These are phyloP conservation scores for Poecilia wingei DNA, from an alignment of 2,797 vertebrate genomes.

Conservation along the genomic window DNA sequence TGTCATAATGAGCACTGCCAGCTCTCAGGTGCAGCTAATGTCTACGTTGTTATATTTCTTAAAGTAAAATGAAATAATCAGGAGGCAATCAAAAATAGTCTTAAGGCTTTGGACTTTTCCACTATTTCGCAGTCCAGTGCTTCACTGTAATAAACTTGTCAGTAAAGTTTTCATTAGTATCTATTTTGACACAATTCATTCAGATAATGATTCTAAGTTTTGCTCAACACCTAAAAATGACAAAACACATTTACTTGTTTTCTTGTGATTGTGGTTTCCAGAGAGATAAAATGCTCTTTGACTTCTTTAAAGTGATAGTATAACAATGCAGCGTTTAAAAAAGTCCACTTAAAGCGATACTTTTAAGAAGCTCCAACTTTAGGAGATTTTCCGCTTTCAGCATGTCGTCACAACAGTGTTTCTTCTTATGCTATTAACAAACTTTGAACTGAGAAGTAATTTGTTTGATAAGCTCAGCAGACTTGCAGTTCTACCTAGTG, in stretches of 20 bases:
- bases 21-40: neutral
- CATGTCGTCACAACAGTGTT: too few relatives aligned
- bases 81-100: neutral
- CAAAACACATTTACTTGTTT: neutral
- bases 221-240: neutral
- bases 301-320: neutral
- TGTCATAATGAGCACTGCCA: neutral
- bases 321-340: too few relatives aligned
- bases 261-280: neutral
- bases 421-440: too few relatives aligned
- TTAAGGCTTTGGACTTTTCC: too few relatives aligned
- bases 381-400: too few relatives aligned
- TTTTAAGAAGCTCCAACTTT: too few relatives aligned
- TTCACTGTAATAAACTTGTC: neutral
- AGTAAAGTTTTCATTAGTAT: neutral
- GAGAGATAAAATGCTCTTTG: neutral
- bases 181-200: neutral
- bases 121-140: neutral
- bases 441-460: too few relatives aligned
- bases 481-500: too few relatives aligned
- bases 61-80: neutral
- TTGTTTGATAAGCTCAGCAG: too few relatives aligned
- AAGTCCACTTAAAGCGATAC: too few relatives aligned
- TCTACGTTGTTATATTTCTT: neutral
- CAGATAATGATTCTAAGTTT: neutral